Percentiles rank a stretch among this genome's conserved stretches.
These are phyloP conservation scores for Hippocampus barbouri DNA, from an alignment of 2,113 vertebrate genomes.

Conservation along the genomic window DNA sequence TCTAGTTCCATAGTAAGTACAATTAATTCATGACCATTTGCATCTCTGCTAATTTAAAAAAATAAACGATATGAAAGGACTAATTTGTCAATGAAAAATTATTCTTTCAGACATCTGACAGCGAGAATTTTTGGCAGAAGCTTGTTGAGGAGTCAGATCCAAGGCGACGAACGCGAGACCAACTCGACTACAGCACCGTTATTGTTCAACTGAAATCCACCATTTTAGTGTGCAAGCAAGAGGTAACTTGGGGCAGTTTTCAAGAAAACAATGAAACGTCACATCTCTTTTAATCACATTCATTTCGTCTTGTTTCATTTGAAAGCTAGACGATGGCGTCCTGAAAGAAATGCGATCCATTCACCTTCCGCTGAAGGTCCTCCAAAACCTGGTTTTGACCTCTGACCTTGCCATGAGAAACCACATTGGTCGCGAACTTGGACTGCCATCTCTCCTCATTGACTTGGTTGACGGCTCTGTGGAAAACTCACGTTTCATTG, in stretches of 20 bases:
- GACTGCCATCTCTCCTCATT: slow-evolving; percentile 75
- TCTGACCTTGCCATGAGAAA: slow-evolving; percentile 63
- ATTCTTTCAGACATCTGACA: slow-evolving; percentile 72
- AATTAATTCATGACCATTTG: background rate
- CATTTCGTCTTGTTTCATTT: background rate
- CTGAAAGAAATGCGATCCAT: slow-evolving; percentile 71
- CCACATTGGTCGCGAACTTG: slow-evolving; percentile 67
- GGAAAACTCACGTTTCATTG: slow-evolving; percentile 54
- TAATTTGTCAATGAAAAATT: background rate
- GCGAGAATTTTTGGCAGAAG: slow-evolving; percentile 79
- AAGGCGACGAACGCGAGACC: slow-evolving; percentile 54
- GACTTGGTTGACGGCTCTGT: slow-evolving; percentile 71
- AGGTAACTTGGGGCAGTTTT: slow-evolving; percentile 68
- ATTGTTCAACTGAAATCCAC: slow-evolving; percentile 64
- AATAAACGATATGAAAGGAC: background rate
- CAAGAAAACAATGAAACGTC: rapidly evolving
- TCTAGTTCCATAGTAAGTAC: background rate
- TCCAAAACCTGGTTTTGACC: slow-evolving; percentile 72
- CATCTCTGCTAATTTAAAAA: slow-evolving; percentile 5
- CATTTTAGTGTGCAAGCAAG: slow-evolving; percentile 69
- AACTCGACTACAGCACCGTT: slow-evolving; percentile 64
- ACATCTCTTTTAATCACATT: background rate
- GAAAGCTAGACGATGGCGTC: slow-evolving; percentile 74
- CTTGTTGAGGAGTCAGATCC: slow-evolving; percentile 66
- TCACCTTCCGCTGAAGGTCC: slow-evolving; percentile 69